Percentiles rank a stretch among this genome's conserved stretches.
phyloP scores from a whole-genome alignment of 2,888 invertebrate genomes.

The Eupithecia inturbata region DNA sequence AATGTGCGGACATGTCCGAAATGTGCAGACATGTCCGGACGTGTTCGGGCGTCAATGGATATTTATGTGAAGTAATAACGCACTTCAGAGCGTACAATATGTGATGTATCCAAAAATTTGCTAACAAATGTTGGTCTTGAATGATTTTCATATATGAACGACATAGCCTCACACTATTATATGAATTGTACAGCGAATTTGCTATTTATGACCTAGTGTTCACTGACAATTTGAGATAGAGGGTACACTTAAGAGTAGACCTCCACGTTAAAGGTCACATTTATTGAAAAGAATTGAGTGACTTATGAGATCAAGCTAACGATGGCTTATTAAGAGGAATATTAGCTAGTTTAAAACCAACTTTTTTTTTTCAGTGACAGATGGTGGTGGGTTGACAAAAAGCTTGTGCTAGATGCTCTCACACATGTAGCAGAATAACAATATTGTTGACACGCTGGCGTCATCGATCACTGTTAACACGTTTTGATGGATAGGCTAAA shows the following conservation, averaged over 20 bases:
- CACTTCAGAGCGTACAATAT: not conserved
- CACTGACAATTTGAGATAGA: too few species aligned
- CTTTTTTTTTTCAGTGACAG: not conserved
- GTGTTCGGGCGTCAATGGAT: not conserved
- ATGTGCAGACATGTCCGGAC: too few species aligned
- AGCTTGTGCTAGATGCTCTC: not conserved
- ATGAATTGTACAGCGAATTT: too few species aligned
- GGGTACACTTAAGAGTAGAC: too few species aligned
- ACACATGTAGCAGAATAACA: conserved; percentile 4
- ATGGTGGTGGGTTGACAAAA: too few species aligned
- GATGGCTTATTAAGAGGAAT: not conserved
- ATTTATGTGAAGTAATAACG: not conserved
- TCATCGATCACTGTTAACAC: conserved; percentile 25
- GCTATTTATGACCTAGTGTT: too few species aligned
- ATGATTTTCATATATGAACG: not conserved
- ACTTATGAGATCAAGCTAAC: not conserved
- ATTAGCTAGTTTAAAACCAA: not conserved
- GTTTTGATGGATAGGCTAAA: conserved; percentile 29
- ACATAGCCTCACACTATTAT: too few species aligned
- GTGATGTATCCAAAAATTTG: not conserved
- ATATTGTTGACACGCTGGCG: not conserved
- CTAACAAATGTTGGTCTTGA: not conserved
- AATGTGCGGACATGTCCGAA: conserved; percentile 20
- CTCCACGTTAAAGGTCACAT: not conserved
- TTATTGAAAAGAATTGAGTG: not conserved